These are phyloP conservation scores for Protodeltote pygarga DNA, from an alignment of 2,888 invertebrate species.

Conservation along the genomic window DNA sequence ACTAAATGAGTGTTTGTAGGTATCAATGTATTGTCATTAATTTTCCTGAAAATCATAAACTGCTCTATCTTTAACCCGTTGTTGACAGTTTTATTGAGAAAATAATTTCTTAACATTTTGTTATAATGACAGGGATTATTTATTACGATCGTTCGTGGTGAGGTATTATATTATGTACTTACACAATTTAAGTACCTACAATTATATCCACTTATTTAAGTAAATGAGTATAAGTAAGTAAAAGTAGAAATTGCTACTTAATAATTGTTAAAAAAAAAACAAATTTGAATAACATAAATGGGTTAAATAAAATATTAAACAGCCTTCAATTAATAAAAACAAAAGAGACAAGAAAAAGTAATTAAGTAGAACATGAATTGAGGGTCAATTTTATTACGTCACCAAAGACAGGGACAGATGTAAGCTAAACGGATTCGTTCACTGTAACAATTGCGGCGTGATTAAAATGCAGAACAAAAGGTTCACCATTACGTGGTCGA, in stretches of 20 bases:
- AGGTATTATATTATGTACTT: no score
- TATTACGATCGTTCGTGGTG: no score
- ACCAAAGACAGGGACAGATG: constrained; percentile 31
- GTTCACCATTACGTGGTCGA: constrained; percentile 50
- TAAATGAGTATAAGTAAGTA: no score
- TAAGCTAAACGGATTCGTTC: constrained; percentile 26
- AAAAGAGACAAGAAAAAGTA: constrained; percentile 22
- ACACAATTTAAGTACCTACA: no score
- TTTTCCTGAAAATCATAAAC: constrained; percentile 5
- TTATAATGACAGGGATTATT: constrained; percentile 12
- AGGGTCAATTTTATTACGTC: constrained; percentile 37
- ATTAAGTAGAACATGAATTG: constrained; percentile 27
- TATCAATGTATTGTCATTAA: constrained; percentile 15
- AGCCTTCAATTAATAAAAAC: constrained; percentile 3
- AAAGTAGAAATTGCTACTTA: neutral
- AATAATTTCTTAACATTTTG: constrained; percentile 16
- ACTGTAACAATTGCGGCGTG: constrained; percentile 37
- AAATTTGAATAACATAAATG: no score
- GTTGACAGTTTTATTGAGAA: constrained; percentile 14
- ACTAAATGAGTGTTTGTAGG: constrained; percentile 36
- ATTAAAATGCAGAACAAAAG: constrained; percentile 55
- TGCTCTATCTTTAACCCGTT: neutral
- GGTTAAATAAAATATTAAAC: no score
- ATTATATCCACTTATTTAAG: no score
- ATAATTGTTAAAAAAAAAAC: neutral